Conservation (phyloP, 1,140 invertebrate species). For the Drosophila arawakana region DNA sequence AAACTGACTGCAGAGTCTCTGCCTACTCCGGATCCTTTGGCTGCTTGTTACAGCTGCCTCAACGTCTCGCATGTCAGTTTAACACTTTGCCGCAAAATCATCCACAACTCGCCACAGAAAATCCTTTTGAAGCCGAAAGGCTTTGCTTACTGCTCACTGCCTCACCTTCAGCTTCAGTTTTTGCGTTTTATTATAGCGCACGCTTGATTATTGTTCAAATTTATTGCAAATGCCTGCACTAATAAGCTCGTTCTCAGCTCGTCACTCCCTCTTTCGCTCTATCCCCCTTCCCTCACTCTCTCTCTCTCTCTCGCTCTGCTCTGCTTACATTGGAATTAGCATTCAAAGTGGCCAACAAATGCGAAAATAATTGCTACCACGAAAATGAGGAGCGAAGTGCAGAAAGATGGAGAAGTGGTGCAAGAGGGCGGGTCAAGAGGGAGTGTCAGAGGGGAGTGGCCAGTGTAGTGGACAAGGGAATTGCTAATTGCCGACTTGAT, state of each 20-base stretch:
- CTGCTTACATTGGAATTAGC: conserved; percentile 57
- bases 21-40: conserved; percentile 1
- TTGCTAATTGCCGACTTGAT: conserved; percentile 71
- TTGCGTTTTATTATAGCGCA: conserved; percentile 49
- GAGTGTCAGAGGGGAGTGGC: conserved; percentile 1
- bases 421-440: not conserved
- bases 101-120: conserved; percentile 21
- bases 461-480: conserved; percentile 10
- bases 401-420: not conserved
- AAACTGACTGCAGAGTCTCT: conserved; percentile 65
- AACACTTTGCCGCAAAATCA: conserved; percentile 63
- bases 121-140: conserved; percentile 68
- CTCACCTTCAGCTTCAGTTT: too few species aligned
- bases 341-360: conserved; percentile 79
- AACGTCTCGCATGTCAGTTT: conserved; percentile 77
- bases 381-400: conserved; percentile 29
- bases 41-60: conserved; percentile 19
- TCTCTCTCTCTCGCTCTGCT: conserved; percentile 1
- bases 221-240: conserved; percentile 76
- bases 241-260: conserved; percentile 69
- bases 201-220: conserved; percentile 75
- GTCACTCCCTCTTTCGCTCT: not conserved
- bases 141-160: conserved; percentile 20
- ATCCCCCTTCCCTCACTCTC: not conserved
- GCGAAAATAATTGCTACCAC: conserved; percentile 78